Evolutionary conservation across 2,113 vertebrate genomes (phyloP).

Genomic region (Rhinogobius similis): DNA sequence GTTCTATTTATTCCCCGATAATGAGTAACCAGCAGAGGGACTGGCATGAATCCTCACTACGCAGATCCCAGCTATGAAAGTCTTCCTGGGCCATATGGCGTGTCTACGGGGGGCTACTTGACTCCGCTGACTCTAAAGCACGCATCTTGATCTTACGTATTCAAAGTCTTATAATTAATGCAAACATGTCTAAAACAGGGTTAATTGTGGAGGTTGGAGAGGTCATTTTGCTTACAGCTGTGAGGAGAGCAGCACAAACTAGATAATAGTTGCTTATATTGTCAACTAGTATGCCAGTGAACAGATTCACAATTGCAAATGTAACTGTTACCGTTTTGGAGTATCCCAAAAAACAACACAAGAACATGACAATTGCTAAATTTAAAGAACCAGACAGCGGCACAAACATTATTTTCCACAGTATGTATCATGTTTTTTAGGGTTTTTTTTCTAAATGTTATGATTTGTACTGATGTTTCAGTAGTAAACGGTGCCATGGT

Average conservation of each 20-base stretch:
- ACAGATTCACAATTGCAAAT: no score
- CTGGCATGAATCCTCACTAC: conserved; percentile 61
- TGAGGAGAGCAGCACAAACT: background rate
- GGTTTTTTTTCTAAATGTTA: no score
- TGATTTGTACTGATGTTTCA: no score
- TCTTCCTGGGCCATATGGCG: conserved; percentile 76
- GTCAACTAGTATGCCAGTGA: no score
- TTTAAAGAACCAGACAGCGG: no score
- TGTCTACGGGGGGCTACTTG: conserved; percentile 57
- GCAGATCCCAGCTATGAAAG: conserved; percentile 63
- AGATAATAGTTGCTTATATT: background rate
- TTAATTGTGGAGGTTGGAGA: background rate
- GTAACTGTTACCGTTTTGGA: no score
- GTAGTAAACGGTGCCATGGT: no score
- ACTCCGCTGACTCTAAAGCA: conserved; percentile 60
- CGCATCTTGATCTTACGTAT: conserved; percentile 52
- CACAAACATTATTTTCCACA: no score
- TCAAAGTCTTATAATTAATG: conserved; percentile 43
- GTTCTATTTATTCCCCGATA: conserved; percentile 80
- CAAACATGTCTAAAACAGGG: background rate
- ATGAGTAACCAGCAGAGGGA: conserved; percentile 75
- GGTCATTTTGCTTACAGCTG: background rate
- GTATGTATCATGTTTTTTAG: no score
- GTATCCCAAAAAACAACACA: no score
- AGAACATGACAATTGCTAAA: no score